Conservation (phyloP, 2,888 invertebrate genomes). For the Phyto melanocephala region DNA sequence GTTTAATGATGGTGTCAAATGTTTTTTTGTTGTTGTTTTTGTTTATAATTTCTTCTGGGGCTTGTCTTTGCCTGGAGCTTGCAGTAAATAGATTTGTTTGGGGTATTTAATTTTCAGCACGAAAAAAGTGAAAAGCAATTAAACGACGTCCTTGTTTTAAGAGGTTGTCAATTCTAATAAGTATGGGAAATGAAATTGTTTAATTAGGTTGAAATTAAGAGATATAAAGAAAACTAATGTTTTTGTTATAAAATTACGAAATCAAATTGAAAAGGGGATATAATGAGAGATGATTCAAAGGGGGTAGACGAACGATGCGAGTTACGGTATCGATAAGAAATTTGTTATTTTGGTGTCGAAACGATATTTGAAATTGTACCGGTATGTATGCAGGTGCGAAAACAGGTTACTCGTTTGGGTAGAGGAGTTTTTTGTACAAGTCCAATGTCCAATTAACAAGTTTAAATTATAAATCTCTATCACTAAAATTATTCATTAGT, state of each 20-base stretch:
- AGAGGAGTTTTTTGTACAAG: too few relatives aligned
- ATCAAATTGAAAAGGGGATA: neutral
- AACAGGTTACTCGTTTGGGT: too few relatives aligned
- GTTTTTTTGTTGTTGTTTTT: neutral
- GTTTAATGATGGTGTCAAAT: constrained; percentile 71
- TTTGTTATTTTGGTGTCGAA: too few relatives aligned
- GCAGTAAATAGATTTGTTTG: constrained; percentile 26
- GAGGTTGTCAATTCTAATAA: constrained; percentile 17
- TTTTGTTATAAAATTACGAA: neutral
- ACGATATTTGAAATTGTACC: too few relatives aligned
- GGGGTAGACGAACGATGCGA: too few relatives aligned
- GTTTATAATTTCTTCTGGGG: neutral
- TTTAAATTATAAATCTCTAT: too few relatives aligned
- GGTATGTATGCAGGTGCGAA: too few relatives aligned
- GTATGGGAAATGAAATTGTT: constrained; percentile 7
- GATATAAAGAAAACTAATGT: neutral
- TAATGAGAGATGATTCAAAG: neutral
- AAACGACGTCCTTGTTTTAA: constrained; percentile 22
- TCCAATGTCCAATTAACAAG: too few relatives aligned
- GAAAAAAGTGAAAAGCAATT: neutral
- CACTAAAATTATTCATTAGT: too few relatives aligned
- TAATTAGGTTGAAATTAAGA: constrained; percentile 27
- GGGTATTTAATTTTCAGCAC: constrained; percentile 8
- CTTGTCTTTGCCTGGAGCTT: constrained; percentile 15
- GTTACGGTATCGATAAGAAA: too few relatives aligned